Conservation (phyloP, 2,888 invertebrate species). For the Neuroscelio doddi region DNA sequence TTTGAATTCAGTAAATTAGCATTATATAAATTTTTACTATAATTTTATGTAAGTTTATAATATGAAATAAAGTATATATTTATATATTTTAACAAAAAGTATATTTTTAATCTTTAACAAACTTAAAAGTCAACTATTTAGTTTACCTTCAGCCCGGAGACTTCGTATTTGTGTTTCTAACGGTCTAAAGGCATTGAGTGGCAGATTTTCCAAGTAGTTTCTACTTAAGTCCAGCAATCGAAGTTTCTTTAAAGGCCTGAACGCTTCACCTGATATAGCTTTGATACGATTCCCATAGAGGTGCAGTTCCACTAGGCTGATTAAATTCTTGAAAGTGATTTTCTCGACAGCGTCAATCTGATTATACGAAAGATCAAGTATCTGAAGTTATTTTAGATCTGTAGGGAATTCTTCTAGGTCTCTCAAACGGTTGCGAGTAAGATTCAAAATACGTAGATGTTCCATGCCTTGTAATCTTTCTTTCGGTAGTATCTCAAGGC, state of each 20-base stretch:
- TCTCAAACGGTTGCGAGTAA: constrained; percentile 88
- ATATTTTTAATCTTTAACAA: too few species aligned
- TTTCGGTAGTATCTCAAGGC: constrained; percentile 86
- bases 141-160: constrained; percentile 84
- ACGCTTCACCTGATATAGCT: constrained; percentile 84
- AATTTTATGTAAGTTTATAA: too few species aligned
- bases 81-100: too few species aligned
- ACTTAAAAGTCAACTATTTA: constrained; percentile 11
- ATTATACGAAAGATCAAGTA: constrained; percentile 87
- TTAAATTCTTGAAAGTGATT: constrained; percentile 84
- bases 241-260: constrained; percentile 84
- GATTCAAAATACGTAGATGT: constrained; percentile 82
- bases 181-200: constrained; percentile 83
- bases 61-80: too few species aligned
- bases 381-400: constrained; percentile 85
- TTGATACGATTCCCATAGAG: constrained; percentile 90
- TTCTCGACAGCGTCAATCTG: constrained; percentile 86
- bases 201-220: constrained; percentile 88
- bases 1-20: too few species aligned
- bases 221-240: constrained; percentile 84
- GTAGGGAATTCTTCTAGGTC: constrained; percentile 87
- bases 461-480: constrained; percentile 88
- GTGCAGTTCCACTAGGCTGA: constrained; percentile 84
- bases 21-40: too few species aligned
- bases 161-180: constrained; percentile 88